Base-by-base conservation (phyloP, 1,140 invertebrate species). In the Oncopeltus fasciatus region DNA sequence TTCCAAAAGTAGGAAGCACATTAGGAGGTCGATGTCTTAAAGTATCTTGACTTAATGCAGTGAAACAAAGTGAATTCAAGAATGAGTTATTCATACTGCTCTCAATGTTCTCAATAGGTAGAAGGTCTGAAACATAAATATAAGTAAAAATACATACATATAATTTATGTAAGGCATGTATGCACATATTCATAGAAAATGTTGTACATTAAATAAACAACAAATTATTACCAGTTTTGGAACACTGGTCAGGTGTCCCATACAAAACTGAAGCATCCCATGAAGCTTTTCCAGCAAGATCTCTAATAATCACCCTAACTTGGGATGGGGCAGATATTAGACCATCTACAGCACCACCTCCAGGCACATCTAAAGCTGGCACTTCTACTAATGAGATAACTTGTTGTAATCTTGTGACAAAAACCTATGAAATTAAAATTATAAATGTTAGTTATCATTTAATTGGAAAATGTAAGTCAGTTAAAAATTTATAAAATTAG, bases 191-290 rank as follows among this genome's bases (percentile, higher is more conserved):
- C n/a, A n/a, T n/a, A n/a, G n/a, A n/a, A n/a, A n/a, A n/a, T n/a
- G n/a, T n/a, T n/a, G n/a, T n/a, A n/a, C n/a, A n/a, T n/a, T n/a
- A n/a, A n/a, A n/a, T n/a, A n/a, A n/a, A n/a, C n/a, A n/a, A n/a
- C n/a, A n/a, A n/a, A n/a, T n/a, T n/a, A n/a, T 33, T 53, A 67
- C 66, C 64, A 16, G 60, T 12, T 27, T 64, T 46, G 18, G 28
- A 38, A 24, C 57, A 57, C 49, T 69, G 67, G 33, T 68, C 68
- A 0, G 85, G 86, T 66, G 85, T 82, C 70, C 84, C 83, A 71
- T 92, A 92, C 0, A 97, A 76, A 49, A 93, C 87, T 0, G 91
- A 90, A 57, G 89, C 90, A 73, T 97, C 93, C 94, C 94, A 98
- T 66, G 89, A 93, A 57, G 90, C 88, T 76, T 96, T 97, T n/a